Conservation (phyloP, 2,888 invertebrate genomes). For the Orthonevra nobilis region DNA sequence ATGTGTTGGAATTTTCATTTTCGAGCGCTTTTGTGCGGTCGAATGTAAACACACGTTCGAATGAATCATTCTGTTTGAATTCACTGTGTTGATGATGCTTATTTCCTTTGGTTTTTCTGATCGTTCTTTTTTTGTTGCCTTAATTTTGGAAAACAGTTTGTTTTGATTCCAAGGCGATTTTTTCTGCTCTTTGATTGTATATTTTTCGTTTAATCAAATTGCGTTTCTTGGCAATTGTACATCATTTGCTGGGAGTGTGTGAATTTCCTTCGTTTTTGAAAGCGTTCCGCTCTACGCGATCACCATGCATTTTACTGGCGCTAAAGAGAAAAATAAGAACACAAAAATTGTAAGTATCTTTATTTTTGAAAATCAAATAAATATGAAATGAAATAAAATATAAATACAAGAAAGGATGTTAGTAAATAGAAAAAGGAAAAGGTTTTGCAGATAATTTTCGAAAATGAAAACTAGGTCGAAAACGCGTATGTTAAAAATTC, state of each 20-base stretch:
- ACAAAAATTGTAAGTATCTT: neutral
- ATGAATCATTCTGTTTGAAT: constrained; percentile 57
- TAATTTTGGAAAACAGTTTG: constrained; percentile 4
- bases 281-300: no score
- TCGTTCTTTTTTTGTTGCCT: no score
- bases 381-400: no score
- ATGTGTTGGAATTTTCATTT: constrained; percentile 55
- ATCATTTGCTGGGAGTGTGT: constrained; percentile 29
- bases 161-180: constrained; percentile 22
- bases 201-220: constrained; percentile 27
- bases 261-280: neutral
- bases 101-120: constrained; percentile 1
- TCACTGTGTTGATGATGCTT: constrained; percentile 7
- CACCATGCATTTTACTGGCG: constrained; percentile 23
- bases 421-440: no score
- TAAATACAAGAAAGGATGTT: no score
- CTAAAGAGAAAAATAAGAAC: constrained; percentile 24
- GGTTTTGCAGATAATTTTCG: neutral
- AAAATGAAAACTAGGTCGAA: constrained; percentile 6
- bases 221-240: constrained; percentile 27
- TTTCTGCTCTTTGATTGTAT: constrained; percentile 10
- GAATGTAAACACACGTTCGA: constrained; percentile 55
- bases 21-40: constrained; percentile 59
- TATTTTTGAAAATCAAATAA: no score
- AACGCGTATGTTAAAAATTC: constrained; percentile 8